A percentile compares a stretch with the other conserved stretches of the same genome.
phyloP scores from a whole-genome alignment of 2,113 vertebrate species.

The Mohoua ochrocephala region DNA sequence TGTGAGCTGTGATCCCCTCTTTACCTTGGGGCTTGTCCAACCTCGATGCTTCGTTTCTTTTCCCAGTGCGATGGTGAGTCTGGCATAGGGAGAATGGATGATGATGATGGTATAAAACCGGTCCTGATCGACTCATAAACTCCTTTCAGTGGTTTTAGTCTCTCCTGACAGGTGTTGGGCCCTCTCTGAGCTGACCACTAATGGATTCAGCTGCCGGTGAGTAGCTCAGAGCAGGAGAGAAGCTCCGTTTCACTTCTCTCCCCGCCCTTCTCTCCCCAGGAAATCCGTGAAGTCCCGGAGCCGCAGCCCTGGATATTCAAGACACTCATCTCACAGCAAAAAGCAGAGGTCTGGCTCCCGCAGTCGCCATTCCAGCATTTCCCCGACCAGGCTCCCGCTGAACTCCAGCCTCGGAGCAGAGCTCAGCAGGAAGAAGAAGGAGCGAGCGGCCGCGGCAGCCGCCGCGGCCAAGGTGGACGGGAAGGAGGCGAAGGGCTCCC shows the following conservation, averaged over 20 bases:
- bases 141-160: background rate
- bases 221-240: background rate
- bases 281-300: conserved; percentile 92
- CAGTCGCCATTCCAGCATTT: conserved; percentile 87
- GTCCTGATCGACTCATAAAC: background rate
- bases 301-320: conserved; percentile 85
- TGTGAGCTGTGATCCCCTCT: background rate
- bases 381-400: conserved; percentile 85
- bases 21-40: background rate
- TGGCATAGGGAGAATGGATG: background rate
- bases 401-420: conserved; percentile 95
- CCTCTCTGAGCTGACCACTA: rapidly evolving
- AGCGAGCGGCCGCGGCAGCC: conserved; percentile 85
- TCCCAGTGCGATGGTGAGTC: rapidly evolving
- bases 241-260: background rate
- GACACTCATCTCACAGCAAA: conserved; percentile 89
- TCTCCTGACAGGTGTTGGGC: background rate
- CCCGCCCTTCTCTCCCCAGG: conserved; percentile 54
- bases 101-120: background rate
- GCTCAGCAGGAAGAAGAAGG: conserved; percentile 91
- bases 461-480: conserved; percentile 83
- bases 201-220: rapidly evolving
- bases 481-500: conserved; percentile 74
- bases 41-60: background rate
- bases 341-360: conserved; percentile 86